These are phyloP conservation scores for Pipistrellus pygmaeus DNA, from an alignment of 2,797 vertebrate genomes.

Conservation along the genomic window DNA sequence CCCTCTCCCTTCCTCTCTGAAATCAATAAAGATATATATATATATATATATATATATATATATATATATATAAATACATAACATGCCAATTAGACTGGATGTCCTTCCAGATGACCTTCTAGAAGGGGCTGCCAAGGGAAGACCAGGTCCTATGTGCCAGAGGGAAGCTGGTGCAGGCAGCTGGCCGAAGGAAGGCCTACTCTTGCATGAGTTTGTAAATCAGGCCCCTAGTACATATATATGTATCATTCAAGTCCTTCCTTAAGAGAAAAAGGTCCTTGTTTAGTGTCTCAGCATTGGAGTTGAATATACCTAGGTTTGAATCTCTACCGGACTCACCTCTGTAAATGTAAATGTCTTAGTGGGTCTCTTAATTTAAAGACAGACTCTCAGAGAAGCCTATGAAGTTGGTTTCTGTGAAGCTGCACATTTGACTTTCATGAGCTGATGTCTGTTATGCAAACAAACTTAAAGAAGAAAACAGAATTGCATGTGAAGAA, in stretches of 20 bases:
- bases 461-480: constrained; percentile 88
- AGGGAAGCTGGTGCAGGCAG: too few species aligned
- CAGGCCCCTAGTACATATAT: too few species aligned
- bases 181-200: too few species aligned
- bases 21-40: too few species aligned
- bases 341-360: constrained; percentile 26
- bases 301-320: neutral
- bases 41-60: too few species aligned
- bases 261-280: neutral
- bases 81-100: too few species aligned
- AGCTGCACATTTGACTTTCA: constrained; percentile 85
- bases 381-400: constrained; percentile 53
- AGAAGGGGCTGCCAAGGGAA: too few species aligned
- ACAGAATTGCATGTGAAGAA: constrained; percentile 84
- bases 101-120: too few species aligned
- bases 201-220: too few species aligned
- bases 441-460: constrained; percentile 84
- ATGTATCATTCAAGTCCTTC: neutral
- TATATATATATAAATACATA: too few species aligned
- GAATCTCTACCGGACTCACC: neutral
- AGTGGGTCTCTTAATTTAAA: constrained; percentile 38
- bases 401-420: constrained; percentile 50
- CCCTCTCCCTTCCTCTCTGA: too few species aligned
- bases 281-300: neutral
- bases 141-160: too few species aligned